Evolutionary conservation across 2,888 invertebrate genomes (phyloP), one percentile per base, ranked within the genome.

Genomic region (Odontothrips loti): DNA sequence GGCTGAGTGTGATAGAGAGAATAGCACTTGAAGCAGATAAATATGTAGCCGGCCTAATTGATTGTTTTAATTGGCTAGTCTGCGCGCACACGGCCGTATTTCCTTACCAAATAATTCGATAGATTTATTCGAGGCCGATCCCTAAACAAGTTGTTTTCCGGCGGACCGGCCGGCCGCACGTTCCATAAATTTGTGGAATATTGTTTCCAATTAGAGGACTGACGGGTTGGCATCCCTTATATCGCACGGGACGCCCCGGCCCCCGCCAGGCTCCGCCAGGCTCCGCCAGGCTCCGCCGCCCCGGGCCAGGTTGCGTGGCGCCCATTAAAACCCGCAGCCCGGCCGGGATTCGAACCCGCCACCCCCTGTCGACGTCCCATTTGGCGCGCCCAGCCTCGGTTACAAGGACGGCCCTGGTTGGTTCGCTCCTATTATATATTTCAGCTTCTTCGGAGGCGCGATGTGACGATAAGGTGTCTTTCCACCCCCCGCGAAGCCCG

Each of bases 21-120:
- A 43, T 43, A 43, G 34, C 34, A 43, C 34, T 43, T 43, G 34
- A 43, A 58, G n/a, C 68, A 27, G 68, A 75, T 75, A 75, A 75
- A 75, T 75, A 75, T 27, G 68, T 75, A 23, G 8, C 68, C 23
- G 23, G 8, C 27, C 68, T 75, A 75, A 75, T 75, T 75, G 68
- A 75, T 27, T 75, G 68, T 75, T 75, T 75, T 75, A 75, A 75
- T 75, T 75, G 68, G 68, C 68, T 23, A 75, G 68, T 27, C 23
- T 0, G 20, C 20, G 58, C 68, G 68, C 20, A n/a, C 68, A 27
- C 68, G 12, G 68, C 27, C 23, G 23, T 75, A 75, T 75, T 75
- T 27, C 68, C 68, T 75, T 75, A 75, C 68, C 68, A 75, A 43
- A 75, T 75, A 75, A 75, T 75, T 75, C 68, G 68, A 75, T 75